Conservation (phyloP, 2,888 invertebrate genomes). For the Caenorhabditis becei region DNA sequence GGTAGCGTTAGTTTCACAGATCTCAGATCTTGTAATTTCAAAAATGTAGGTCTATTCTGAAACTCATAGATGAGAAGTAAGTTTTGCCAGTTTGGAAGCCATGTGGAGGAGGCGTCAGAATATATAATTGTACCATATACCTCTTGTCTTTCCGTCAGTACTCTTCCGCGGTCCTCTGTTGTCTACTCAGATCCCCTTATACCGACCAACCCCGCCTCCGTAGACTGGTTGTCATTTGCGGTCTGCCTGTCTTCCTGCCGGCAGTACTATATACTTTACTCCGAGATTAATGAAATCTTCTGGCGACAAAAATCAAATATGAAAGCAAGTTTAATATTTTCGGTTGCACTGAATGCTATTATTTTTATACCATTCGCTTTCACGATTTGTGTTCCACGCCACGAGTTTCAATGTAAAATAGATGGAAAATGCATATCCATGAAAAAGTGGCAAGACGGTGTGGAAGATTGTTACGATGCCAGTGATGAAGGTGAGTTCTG, state of each 20-base stretch:
- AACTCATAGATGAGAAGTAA: too few species aligned
- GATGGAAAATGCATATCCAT: conserved; percentile 67
- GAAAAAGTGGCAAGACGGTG: conserved; percentile 76
- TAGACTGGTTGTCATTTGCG: conserved; percentile 42
- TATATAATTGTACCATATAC: too few species aligned
- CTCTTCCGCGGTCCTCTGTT: conserved; percentile 11
- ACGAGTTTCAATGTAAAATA: conserved; percentile 65
- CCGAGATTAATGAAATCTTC: conserved; percentile 26
- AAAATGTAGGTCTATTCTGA: too few species aligned
- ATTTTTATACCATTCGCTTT: background rate
- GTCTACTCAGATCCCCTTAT: background rate
- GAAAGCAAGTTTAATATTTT: background rate
- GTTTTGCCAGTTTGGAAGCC: too few species aligned
- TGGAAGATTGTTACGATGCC: conserved; percentile 78
- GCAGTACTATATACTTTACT: conserved; percentile 47
- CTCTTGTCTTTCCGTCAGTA: conserved; percentile 1
- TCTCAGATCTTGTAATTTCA: too few species aligned
- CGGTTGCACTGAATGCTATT: background rate
- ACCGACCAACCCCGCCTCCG: conserved; percentile 22
- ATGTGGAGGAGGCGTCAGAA: too few species aligned
- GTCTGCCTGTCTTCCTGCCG: conserved; percentile 36
- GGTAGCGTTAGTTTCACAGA: too few species aligned
- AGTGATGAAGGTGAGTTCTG: conserved; percentile 75
- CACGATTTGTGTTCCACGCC: conserved; percentile 24
- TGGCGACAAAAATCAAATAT: conserved; percentile 1